Base-by-base conservation (phyloP, 2,888 invertebrate genomes). In the Julus scandinavius region DNA sequence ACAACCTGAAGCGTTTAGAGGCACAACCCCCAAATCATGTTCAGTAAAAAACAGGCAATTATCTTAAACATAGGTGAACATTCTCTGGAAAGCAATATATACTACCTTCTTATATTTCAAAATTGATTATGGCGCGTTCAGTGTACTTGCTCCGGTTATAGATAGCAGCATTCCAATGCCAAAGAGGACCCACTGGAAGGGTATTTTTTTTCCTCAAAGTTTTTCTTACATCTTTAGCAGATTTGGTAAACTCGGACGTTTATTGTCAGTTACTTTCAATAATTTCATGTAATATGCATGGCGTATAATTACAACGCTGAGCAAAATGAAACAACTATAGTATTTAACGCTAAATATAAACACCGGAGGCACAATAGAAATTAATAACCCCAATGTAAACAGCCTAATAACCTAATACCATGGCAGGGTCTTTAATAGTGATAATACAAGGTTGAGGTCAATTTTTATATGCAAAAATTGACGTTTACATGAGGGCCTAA, bases 11-110 rank as follows among this genome's bases (percentile, higher is more conserved):
- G 63, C 63, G 63, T 63, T 63, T 63, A 20, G 63, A 63, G 63
- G 63, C 63, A 63, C 63, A 63, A 17, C 63, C 63, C 63, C 63
- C 63, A 63, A 63, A 63, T 63, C 63, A 63, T 63, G 63, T 63
- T 17, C 20, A n/a, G 20, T 20, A 63, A 63, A 63, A 63, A 63
- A 63, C 63, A 63, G 20, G 63, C 63, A 63, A 63, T 63, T 63
- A 63, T 63, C 63, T 63, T 63, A 63, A 63, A 63, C 63, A 63
- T 20, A 63, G 63, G 63, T 63, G 63, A 63, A 20, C 63, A 63
- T 63, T 63, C 63, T 63, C 17, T 20, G 63, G 20, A 20, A 63
- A 63, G 63, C 63, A 63, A 63, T 63, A 63, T 63, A 63, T 7
- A 63, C 63, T 20, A 63, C 63, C 63, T 63, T 63, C 63, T 63